phyloP scores from a whole-genome alignment of 2,888 invertebrate species.

The Luperina testacea region DNA sequence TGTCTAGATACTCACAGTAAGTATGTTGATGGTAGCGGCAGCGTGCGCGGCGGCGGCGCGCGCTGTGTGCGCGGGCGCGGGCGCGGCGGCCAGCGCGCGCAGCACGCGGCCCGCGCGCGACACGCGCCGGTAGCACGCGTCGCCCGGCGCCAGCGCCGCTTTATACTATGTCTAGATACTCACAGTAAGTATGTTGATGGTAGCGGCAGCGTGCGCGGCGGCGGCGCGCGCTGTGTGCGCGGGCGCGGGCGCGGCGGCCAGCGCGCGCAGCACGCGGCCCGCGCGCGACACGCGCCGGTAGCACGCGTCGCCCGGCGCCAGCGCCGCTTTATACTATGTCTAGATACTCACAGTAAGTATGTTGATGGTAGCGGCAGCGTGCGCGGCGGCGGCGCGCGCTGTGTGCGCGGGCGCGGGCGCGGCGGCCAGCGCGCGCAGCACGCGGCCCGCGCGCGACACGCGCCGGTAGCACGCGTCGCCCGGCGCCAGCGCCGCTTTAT shows the following conservation, averaged over 20 bases:
- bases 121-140: conserved; percentile 84
- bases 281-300: conserved; percentile 81
- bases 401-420: conserved; percentile 58
- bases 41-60: conserved; percentile 53
- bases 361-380: conserved; percentile 56
- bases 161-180: conserved; percentile 2
- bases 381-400: conserved; percentile 54
- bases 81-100: conserved; percentile 72
- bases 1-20: conserved; percentile 53
- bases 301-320: conserved; percentile 80
- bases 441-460: conserved; percentile 74
- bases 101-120: conserved; percentile 74
- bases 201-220: conserved; percentile 54
- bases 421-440: conserved; percentile 76
- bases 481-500: conserved; percentile 80
- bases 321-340: too few relatives aligned
- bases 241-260: conserved; percentile 69
- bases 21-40: conserved; percentile 57
- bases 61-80: conserved; percentile 59
- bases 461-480: conserved; percentile 83
- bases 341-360: conserved; percentile 58
- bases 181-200: conserved; percentile 61
- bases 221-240: conserved; percentile 56
- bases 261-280: conserved; percentile 75
- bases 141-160: conserved; percentile 80